These are phyloP conservation scores for Thripadectes ignobilis DNA, from an alignment of 2,797 vertebrate genomes.

Conservation along the genomic window DNA sequence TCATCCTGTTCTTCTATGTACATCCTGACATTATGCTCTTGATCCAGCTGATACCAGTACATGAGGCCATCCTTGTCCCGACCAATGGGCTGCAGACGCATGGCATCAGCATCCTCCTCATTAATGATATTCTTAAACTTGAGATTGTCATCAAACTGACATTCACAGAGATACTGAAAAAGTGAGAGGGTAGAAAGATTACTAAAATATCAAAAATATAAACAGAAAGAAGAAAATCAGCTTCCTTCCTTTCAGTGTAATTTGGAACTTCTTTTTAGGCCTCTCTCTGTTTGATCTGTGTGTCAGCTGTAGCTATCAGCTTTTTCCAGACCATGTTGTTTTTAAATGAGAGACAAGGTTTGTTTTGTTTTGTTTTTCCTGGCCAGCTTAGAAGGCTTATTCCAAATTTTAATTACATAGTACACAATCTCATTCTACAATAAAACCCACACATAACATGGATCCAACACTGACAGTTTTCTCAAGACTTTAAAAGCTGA, in stretches of 20 bases:
- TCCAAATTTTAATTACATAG: neutral
- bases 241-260: neutral
- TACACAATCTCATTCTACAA: neutral
- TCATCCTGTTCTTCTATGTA: conserved; percentile 99
- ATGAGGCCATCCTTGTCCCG: conserved; percentile 91
- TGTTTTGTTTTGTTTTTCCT: neutral
- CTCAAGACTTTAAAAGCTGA: neutral
- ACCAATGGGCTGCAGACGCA: conserved; percentile 95
- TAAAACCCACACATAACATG: neutral
- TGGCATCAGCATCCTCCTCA: conserved; percentile 93
- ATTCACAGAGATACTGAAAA: conserved; percentile 94
- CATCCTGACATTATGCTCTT: conserved; percentile 93
- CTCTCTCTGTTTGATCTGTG: neutral
- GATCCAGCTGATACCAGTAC: conserved; percentile 97
- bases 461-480: neutral
- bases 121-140: conserved; percentile 96
- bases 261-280: neutral
- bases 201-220: neutral
- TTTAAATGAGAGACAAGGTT: neutral
- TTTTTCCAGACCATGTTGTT: neutral
- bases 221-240: neutral
- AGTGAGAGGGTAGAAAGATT: neutral
- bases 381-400: neutral
- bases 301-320: neutral
- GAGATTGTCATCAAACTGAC: conserved; percentile 98